phyloP scores from a whole-genome alignment of 2,888 invertebrate species.

The Brenthis hecate region DNA sequence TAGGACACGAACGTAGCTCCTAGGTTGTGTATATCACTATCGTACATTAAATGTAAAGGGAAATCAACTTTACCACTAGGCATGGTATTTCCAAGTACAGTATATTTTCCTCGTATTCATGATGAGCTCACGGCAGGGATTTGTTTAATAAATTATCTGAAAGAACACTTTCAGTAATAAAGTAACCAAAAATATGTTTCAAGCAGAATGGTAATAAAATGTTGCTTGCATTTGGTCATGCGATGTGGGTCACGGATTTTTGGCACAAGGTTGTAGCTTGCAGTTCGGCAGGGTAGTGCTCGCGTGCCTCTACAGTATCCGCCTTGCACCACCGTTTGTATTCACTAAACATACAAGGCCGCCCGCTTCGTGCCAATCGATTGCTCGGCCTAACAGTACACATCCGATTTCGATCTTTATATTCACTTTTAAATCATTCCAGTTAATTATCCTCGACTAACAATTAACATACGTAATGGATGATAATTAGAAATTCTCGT shows the following conservation, averaged over 20 bases:
- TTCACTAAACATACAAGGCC: slow-evolving; percentile 74
- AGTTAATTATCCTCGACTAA: neutral
- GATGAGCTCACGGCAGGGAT: slow-evolving; percentile 26
- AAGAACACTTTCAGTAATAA: slow-evolving; percentile 38
- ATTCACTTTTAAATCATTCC: slow-evolving; percentile 17
- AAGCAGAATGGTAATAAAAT: slow-evolving; percentile 62
- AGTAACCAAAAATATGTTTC: slow-evolving; percentile 34
- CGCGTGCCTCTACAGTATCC: slow-evolving; percentile 70
- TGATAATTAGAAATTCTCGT: slow-evolving; percentile 7
- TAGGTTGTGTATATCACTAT: neutral
- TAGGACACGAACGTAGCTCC: slow-evolving; percentile 33
- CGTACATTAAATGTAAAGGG: neutral
- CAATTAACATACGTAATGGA: slow-evolving; percentile 11
- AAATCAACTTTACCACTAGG: neutral
- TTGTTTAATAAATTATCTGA: slow-evolving; percentile 16
- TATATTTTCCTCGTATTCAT: slow-evolving; percentile 19
- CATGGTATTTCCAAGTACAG: slow-evolving; percentile 16
- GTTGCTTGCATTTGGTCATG: slow-evolving; percentile 71
- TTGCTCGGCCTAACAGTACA: slow-evolving; percentile 64
- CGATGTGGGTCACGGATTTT: slow-evolving; percentile 79
- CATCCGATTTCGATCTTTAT: slow-evolving; percentile 57
- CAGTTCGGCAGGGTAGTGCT: slow-evolving; percentile 53
- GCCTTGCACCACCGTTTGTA: slow-evolving; percentile 64
- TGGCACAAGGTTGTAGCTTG: slow-evolving; percentile 75
- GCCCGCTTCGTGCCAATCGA: slow-evolving; percentile 61